A percentile compares a stretch with the other conserved stretches of the same genome.
Conservation (phyloP, 2,113 vertebrate species). For the Gasterosteus aculeatus region DNA sequence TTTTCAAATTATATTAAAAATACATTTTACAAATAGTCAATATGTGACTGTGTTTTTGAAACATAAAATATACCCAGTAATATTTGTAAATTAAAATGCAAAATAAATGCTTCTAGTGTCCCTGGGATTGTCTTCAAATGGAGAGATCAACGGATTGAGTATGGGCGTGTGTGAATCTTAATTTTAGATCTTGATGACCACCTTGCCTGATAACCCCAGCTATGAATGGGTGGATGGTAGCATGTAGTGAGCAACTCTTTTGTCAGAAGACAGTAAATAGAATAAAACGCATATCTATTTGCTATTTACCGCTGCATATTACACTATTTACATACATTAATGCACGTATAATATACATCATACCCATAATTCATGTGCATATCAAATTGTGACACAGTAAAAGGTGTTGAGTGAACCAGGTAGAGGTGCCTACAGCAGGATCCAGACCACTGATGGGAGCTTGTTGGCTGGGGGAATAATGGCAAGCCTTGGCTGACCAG, state of each 20-base stretch:
- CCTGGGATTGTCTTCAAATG: background rate
- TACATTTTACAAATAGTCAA: too few species aligned
- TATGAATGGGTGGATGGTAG: background rate
- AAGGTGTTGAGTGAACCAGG: background rate
- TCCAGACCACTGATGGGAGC: slow-evolving; percentile 41
- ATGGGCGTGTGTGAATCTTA: background rate
- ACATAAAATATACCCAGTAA: too few species aligned
- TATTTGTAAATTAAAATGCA: too few species aligned
- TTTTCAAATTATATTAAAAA: too few species aligned
- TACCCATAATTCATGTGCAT: background rate
- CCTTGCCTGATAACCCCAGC: background rate
- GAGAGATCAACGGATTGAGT: background rate
- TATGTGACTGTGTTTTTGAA: too few species aligned
- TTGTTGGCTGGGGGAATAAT: slow-evolving; percentile 36
- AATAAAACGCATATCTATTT: background rate
- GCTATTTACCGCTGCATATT: background rate
- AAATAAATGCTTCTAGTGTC: background rate
- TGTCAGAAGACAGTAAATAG: background rate
- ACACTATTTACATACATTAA: background rate
- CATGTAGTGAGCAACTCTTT: background rate
- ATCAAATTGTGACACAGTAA: background rate
- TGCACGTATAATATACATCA: background rate
- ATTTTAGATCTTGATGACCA: background rate
- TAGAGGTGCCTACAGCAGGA: slow-evolving; percentile 14
- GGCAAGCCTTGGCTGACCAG: slow-evolving; percentile 65